Base-by-base conservation (phyloP, 2,888 invertebrate species). In the Rhamnusium bicolor region DNA sequence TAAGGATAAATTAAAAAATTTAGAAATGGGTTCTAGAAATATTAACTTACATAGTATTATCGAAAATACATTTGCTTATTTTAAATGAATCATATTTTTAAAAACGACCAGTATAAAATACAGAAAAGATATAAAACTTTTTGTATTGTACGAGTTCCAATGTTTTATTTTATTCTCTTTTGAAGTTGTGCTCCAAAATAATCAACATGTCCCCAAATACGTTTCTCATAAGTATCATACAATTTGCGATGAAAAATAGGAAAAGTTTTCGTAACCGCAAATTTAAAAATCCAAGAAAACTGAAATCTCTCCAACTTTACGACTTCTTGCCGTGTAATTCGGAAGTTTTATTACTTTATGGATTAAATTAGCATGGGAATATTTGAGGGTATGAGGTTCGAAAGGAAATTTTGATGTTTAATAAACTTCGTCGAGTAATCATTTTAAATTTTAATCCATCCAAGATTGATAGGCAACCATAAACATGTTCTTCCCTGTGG, bases 391-490 rank as follows among this genome's bases (percentile, higher is more conserved):
- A 40, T n/a, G 0, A 2, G 40, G 3, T 40, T 40, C 40, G 19
- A 29, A 32, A n/a, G 29, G 18, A 16, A 58, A 58, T 18, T 58
- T 32, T 18, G 32, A 29, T 18, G 32, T 58, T 58, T 32, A 58
- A 32, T 32, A 58, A 54, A 58, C 29, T 24, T 58, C 32, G 16
- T 8, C 18, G 53, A 2, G 12, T 40, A 58, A 32, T 29, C 58
- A 4, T 29, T 58, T 58, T 29, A 58, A 32, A 58, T 58, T 29
- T 58, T 58, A 32, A 32, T 58, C 4, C 32, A 6, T 4, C 18
- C 18, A 32, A 40, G 58, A 58, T 58, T 58, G 58, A 29, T 58
- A 16, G 16, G 58, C 56, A 21, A 19, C 21, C 53, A 53, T 53
- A 53, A 53, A 53, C 21, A 24, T n/a, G 16, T 29, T n/a, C 56